Conservation (phyloP, 2,113 vertebrate genomes). For the Pedetes capensis region DNA sequence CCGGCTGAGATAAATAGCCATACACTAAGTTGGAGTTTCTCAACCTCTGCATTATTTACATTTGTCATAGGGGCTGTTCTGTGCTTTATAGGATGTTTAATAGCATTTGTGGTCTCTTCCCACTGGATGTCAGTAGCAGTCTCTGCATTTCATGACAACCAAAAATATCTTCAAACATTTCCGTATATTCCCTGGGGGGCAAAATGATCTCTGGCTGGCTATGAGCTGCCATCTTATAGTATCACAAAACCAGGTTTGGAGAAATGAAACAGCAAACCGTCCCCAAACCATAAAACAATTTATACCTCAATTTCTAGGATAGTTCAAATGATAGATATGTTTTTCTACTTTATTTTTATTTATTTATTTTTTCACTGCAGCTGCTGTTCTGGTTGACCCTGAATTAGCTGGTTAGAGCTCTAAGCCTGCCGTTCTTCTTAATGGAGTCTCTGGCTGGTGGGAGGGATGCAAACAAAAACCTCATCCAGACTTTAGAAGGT, state of each 20-base stretch:
- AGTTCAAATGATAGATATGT: neutral
- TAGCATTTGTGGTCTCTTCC: neutral
- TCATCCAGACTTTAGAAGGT: neutral
- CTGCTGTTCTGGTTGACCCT: neutral
- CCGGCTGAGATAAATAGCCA: neutral
- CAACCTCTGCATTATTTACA: neutral
- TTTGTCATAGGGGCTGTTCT: neutral
- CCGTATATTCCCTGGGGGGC: neutral
- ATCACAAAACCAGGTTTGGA: neutral
- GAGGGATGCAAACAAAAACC: constrained; percentile 34
- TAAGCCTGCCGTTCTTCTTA: neutral
- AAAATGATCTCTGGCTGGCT: neutral
- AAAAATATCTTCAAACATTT: neutral
- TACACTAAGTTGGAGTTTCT: neutral
- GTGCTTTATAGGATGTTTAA: neutral
- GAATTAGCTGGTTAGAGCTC: constrained; percentile 13
- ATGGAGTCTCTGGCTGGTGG: neutral
- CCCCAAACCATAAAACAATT: neutral
- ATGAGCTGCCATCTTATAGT: neutral
- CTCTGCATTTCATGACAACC: neutral
- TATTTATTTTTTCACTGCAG: neutral
- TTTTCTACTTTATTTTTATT: neutral
- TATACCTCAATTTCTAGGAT: neutral
- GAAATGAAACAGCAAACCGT: neutral
- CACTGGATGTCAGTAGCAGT: neutral